These are phyloP conservation scores for Leucopsar rothschildi DNA, from an alignment of 2,113 vertebrate species.

Conservation along the genomic window DNA sequence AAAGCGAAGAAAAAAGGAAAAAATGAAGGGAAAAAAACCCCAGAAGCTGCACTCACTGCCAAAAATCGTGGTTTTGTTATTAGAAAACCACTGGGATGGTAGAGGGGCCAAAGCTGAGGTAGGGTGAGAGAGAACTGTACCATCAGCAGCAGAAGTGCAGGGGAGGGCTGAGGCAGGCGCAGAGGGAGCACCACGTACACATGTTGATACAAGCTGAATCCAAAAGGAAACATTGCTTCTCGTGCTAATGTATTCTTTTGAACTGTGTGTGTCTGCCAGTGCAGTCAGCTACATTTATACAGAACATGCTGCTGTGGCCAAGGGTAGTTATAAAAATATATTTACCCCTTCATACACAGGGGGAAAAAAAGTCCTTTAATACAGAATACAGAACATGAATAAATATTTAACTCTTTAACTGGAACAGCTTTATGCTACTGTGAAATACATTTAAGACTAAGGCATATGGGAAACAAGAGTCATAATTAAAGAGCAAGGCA, in stretches of 20 bases:
- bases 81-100: neutral
- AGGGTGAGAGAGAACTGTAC: neutral
- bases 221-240: neutral
- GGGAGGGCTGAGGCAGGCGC: neutral
- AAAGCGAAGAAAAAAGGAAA: neutral
- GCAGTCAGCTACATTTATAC: neutral
- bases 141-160: neutral
- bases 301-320: neutral
- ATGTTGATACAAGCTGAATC: neutral
- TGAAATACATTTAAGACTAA: neutral
- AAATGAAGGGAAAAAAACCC: no score
- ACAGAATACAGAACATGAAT: neutral
- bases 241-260: neutral
- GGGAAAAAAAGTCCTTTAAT: neutral
- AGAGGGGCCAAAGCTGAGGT: neutral
- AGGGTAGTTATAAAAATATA: neutral
- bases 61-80: neutral
- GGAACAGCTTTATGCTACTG: neutral
- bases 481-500: neutral
- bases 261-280: neutral
- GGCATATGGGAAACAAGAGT: neutral
- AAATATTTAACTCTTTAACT: neutral
- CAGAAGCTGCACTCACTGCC: neutral
- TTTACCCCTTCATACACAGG: neutral
- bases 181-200: neutral